Percentiles rank a stretch among this genome's conserved stretches.
Conservation (phyloP, 2,888 invertebrate species). For the Drosophila mercatorum region DNA sequence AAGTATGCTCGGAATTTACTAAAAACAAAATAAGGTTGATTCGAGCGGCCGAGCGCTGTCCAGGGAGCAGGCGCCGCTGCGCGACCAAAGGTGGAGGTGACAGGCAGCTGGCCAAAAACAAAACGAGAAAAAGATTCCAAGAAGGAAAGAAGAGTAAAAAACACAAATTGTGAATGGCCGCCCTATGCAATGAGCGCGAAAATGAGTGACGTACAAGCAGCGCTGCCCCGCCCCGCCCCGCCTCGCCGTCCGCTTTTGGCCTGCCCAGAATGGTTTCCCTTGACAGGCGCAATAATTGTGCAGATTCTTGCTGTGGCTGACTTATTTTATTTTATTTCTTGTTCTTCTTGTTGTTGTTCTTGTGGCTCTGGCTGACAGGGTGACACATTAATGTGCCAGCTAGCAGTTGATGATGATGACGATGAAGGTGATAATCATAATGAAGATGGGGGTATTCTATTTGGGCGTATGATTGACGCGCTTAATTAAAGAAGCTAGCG, state of each 20-base stretch:
- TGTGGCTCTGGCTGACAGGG: constrained; percentile 56
- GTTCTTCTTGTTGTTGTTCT: constrained; percentile 1
- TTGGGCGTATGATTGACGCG: constrained; percentile 70
- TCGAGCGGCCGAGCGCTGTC: constrained; percentile 1
- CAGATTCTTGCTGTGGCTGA: constrained; percentile 53
- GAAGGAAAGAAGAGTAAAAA: background rate
- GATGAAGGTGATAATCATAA: constrained; percentile 12
- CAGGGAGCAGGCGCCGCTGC: constrained; percentile 7
- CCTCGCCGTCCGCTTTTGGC: no score
- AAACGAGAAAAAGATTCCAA: background rate
- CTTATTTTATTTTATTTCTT: constrained; percentile 21
- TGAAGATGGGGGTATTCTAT: constrained; percentile 24
- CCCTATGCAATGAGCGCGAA: constrained; percentile 57
- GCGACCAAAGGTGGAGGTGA: constrained; percentile 26
- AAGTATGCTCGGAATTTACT: constrained; percentile 14
- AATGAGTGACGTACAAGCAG: constrained; percentile 67
- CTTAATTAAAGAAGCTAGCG: constrained; percentile 59
- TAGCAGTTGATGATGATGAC: constrained; percentile 20
- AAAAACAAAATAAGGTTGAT: background rate
- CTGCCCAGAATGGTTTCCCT: constrained; percentile 21
- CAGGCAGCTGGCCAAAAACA: constrained; percentile 52
- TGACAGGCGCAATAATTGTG: constrained; percentile 73
- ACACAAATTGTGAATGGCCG: constrained; percentile 34
- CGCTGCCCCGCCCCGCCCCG: background rate
- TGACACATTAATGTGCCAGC: constrained; percentile 72